Evolutionary conservation across 2,113 vertebrate species (phyloP), one percentile per base, ranked within the genome.

Genomic region (Leuciscus idus): DNA sequence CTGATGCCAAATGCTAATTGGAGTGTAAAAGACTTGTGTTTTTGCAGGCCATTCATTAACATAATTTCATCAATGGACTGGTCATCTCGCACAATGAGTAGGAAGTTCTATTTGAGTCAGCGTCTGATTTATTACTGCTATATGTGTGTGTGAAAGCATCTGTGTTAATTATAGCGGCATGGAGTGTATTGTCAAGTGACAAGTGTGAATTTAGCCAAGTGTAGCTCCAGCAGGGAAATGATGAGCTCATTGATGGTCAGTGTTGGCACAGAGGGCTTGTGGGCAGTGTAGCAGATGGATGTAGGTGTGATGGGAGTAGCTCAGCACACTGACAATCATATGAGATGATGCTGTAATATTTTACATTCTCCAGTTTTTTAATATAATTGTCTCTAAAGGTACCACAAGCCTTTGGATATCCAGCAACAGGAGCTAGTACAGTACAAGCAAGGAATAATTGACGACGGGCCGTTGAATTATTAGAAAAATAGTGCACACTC

Each of bases 171-270:
- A 83, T 75, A 23, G 28, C 39, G 84, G 73, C 76, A 79, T 79
- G 81, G 46, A 66, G 50, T 85, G 17, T 59, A 73, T 78, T 85
- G 43, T 81, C 26, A 76, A 68, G 28, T 26, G 68, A 66, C 7
- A 72, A 50, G 74, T 87, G 74, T 76, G 88, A 87, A 88, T 78
- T 85, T 89, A 50, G 43, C 13, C 13, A 86, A 85, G 87, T 91
- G 90, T 90, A 89, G 78, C 86, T 89, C 81, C 77, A 77, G 90
- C 84, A 57, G 85, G 66, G 84, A 87, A 84, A 84, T 83, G 87
- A 91, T 94, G 93, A 95, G 87, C 91, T 94, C 84, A 94, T 91
- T 87, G 78, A 83, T 85, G 83, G 85, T 80, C 74, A 83, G 79
- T 85, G 83, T 62, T 88, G 89, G 89, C 83, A 85, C 81, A 88